Base-by-base conservation (phyloP, 2,113 vertebrate genomes). In the Hyperoodon ampullatus region DNA sequence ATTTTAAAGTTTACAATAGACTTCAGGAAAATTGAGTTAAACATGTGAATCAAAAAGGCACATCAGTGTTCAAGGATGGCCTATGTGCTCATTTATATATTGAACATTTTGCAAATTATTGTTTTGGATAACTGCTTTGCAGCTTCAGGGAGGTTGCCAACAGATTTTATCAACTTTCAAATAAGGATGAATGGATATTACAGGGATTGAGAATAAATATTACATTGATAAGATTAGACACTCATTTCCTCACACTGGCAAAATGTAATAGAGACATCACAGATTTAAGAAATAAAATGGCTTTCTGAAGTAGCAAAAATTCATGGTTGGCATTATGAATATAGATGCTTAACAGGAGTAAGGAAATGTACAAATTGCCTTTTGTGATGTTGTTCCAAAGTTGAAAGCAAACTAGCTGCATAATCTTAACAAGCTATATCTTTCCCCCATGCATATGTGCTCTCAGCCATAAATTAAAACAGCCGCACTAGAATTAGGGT, bases 231-330 rank as follows among this genome's bases (percentile, higher is more conserved):
- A 90, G 23, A 89, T 91, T 96, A 88, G 81, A 85, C 8, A 44
- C 8, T 96, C 74, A 84, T 98, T 96, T 95, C 74, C 60, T 94
- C 82, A 91, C 66, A 94, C 35, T 72, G 63, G 47, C 58, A 91
- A 84, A 90, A 89, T 75, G 53, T 93, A 94, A 95, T 74, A 81
- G 68, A 97, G 83, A 60, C 63, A 93, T 94, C 55, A 77, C 16
- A 60, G 95, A 97, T 93, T 88, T 78, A 92, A 94, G 91, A 90
- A 93, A 94, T 86, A 89, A 96, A 94, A 91, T 23, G 16, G 39
- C 47, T 50, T 96, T 96, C 88, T 83, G 74, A 96, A 89, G 78
- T 77, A 88, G 78, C 39, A 93, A 60, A 95, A 93, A 93, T 87
- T 90, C 8, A 0, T 93, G 39, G 77, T 94, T 95, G 75, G 71